Evolutionary conservation across 2,113 vertebrate genomes (phyloP), one percentile per base, ranked within the genome.

Genomic region (Gymnogyps californianus): DNA sequence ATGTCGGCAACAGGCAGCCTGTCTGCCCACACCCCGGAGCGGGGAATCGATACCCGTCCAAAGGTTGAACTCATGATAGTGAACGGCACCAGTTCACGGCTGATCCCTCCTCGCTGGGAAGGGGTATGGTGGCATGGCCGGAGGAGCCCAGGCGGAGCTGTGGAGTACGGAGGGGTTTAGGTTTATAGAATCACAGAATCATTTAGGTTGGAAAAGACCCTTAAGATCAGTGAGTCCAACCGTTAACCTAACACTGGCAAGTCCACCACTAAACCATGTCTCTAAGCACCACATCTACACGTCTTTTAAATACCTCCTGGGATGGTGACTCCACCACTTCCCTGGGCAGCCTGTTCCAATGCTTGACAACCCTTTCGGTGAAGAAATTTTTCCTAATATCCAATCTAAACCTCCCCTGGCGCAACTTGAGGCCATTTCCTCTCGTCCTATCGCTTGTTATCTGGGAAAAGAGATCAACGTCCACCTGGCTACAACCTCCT

Each of bases 61-160:
- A 32, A 80, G 57, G 71, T 3, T 54, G 79, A 69, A 44, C 24
- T 61, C 55, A 38, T 13, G 11, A 12, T 1, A 17, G 79, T 1
- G 31, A n/a, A 36, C 3, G 9, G 59, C 58, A n/a, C 31, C 83
- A 7, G 21, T 12, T 82, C 22, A 5, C 0, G 6, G 49, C 57
- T 52, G 25, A 26, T 87, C 13, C 20, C 54, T 7, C 13, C 21
- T 13, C 1, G 2, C 71, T 49, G 77, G 38, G 52, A 61, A 71
- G 29, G 42, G 22, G 22, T 16, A 42, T 0, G 5, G 31, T 59
- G 54, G 28, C 36, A 31, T 0, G 1, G 77, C 17, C 1, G 0
- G 32, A 36, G 36, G 22, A 58, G 40, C 36, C 47, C 55, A 46
- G 34, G 49, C 1, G 2, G 44, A 65, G 62, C 57, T 40, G 49